Conservation (phyloP, 1,140 invertebrate genomes). For the Drosophila equinoxialis region DNA sequence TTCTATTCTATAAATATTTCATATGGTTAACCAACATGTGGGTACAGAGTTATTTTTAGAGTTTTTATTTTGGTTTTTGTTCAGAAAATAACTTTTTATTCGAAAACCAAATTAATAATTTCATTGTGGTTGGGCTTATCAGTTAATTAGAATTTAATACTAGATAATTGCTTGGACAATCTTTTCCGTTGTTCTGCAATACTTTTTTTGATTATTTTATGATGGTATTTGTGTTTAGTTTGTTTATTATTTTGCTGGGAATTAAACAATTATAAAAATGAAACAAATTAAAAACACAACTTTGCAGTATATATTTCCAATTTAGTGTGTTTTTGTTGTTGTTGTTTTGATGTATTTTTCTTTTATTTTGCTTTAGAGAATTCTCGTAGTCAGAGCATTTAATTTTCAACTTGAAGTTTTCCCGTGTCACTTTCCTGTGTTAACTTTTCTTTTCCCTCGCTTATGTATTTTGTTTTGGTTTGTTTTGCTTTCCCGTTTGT, state of each 20-base stretch:
- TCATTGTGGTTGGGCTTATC: neutral
- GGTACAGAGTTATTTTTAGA: neutral
- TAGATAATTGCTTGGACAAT: too few relatives aligned
- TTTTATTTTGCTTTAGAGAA: slow-evolving; percentile 7
- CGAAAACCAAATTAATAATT: neutral
- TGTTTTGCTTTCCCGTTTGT: slow-evolving; percentile 27
- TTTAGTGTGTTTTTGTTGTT: neutral
- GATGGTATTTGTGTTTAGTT: too few relatives aligned
- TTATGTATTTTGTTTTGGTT: slow-evolving; percentile 45
- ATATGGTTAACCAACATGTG: neutral
- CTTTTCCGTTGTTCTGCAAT: too few relatives aligned
- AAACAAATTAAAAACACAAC: neutral
- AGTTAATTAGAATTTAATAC: too few relatives aligned
- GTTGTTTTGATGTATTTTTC: neutral
- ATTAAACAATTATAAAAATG: neutral
- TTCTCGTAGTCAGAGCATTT: slow-evolving; percentile 25
- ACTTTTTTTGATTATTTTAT: too few relatives aligned
- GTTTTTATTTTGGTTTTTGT: neutral
- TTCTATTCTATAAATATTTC: neutral
- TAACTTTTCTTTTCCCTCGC: slow-evolving; percentile 34
- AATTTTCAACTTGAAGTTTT: neutral
- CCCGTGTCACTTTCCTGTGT: neutral
- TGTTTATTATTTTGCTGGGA: too few relatives aligned
- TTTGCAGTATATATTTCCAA: neutral
- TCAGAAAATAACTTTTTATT: too few relatives aligned